Base-by-base conservation (phyloP, 2,888 invertebrate species). In the Drosophila koepferae region DNA sequence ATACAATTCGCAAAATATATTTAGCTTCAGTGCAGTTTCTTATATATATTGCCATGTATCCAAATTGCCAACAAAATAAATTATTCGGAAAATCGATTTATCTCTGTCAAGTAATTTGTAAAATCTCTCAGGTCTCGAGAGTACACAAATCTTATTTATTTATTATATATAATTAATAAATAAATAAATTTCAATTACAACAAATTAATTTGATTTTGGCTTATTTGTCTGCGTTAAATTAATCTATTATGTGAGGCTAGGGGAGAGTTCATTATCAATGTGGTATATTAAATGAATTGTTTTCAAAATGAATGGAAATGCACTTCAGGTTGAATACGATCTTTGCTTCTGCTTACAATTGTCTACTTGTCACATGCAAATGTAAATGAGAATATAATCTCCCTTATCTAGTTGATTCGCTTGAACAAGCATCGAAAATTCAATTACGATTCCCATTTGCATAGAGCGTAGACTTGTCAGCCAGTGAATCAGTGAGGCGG, bases 361-460 rank as follows among this genome's bases (percentile, higher is more conserved):
- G 8, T 34, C 18, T 16, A 23, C 3, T 3, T 48, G 48, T 16
- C 34, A 14, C 36, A 14, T 36, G 48, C n/a, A 10, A 49, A 53
- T 14, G 6, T 14, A 20, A 2, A 20, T 20, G 20, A 14, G 18
- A 40, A 40, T 38, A n/a, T 46, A 14, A 5, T 20, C 2, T 23
- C 3, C 28, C 18, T 23, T 69, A 61, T 64, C 69, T 31, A 44
- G 23, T 23, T 28, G n/a, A 56, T 59, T 40, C 51, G 46, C 59
- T 31, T 48, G 62, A 63, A 43, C 64, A 74, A 70, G 60, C 75
- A 54, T 14, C 18, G 53, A 58, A 65, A 18, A 63, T 75, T 77
- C 60, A 79, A 77, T 79, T 71, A 74, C 12, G 59, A 23, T 58
- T 74, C 23, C 20, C 60, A 77, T 74, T 65, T 70, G 56, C 34